Evolutionary conservation across 2,797 vertebrate genomes (phyloP), one percentile per base, ranked within the genome.

Genomic region (Pseudotriccus pelzelni): DNA sequence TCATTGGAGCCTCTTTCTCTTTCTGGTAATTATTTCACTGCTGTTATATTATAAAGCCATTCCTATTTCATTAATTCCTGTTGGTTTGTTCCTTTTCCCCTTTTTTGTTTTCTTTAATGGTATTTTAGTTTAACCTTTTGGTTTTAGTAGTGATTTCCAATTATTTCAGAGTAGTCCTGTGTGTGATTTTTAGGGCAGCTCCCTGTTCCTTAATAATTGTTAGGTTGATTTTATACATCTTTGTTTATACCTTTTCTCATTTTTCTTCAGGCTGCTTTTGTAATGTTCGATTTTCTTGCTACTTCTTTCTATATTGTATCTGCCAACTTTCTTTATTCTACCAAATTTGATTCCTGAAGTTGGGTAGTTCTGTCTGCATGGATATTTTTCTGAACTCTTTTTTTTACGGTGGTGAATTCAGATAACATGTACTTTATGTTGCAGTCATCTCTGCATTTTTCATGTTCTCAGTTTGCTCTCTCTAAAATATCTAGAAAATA

Each of bases 21-120:
- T 89, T 66, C 69, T 88, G 47, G 16, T 90, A 73, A 81, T 89
- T 89, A 91, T 89, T 96, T 92, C 73, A 66, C 14, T 81, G n/a
- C 37, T 55, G 12, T 81, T 88, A 23, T 10, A 60, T 79, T 78
- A 37, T 73, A 87, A 86, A 91, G n/a, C n/a, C 43, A 73, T 46
- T 79, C 32, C 39, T 86, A 43, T 94, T 93, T 75, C 49, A 53
- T 74, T 70, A 25, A 68, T 73, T 81, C 36, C 23, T 49, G 4
- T 22, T 78, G 5, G 37, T 94, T 74, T 87, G 6, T 52, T 84
- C 20, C 6, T 92, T 95, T 90, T 53, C 37, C 46, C 36, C 37
- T 77, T 83, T 80, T 91, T 72, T 84, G 12, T 44, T 90, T 93
- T 53, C 56, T 92, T 90, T 66, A 83, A 21, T 41, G 24, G 8